A percentile compares a stretch with the other conserved stretches of the same genome.
Conservation (phyloP, 2,113 vertebrate genomes). For the Chionis minor region DNA sequence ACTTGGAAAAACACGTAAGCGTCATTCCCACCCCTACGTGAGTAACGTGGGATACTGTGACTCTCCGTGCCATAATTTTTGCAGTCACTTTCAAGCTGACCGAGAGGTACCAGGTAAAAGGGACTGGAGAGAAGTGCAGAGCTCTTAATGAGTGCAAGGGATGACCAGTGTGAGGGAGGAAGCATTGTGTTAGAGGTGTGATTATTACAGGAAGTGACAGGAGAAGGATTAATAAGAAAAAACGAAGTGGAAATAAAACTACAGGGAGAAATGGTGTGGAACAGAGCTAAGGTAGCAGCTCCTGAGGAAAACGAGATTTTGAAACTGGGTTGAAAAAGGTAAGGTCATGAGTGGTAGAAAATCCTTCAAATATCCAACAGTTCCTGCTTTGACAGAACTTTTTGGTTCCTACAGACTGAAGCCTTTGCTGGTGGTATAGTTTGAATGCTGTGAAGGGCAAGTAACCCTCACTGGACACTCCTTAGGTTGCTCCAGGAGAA, state of each 20-base stretch:
- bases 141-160: neutral
- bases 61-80: neutral
- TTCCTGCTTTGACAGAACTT: neutral
- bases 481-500: neutral
- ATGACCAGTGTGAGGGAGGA: neutral
- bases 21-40: too few species aligned
- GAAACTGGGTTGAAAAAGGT: neutral
- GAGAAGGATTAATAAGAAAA: neutral
- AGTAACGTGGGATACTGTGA: too few species aligned
- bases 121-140: neutral
- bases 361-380: neutral
- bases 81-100: neutral
- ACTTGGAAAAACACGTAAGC: neutral
- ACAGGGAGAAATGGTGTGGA: neutral
- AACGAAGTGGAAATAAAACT: neutral
- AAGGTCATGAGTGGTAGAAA: neutral
- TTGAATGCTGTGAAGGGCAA: neutral
- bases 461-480: neutral
- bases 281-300: neutral
- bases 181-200: neutral
- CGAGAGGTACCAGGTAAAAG: neutral
- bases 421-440: neutral
- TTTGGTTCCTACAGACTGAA: neutral
- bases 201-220: neutral
- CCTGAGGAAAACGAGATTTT: neutral